These are phyloP conservation scores for Gallinago nigripennis DNA, from an alignment of 2,797 vertebrate species.

Conservation along the genomic window DNA sequence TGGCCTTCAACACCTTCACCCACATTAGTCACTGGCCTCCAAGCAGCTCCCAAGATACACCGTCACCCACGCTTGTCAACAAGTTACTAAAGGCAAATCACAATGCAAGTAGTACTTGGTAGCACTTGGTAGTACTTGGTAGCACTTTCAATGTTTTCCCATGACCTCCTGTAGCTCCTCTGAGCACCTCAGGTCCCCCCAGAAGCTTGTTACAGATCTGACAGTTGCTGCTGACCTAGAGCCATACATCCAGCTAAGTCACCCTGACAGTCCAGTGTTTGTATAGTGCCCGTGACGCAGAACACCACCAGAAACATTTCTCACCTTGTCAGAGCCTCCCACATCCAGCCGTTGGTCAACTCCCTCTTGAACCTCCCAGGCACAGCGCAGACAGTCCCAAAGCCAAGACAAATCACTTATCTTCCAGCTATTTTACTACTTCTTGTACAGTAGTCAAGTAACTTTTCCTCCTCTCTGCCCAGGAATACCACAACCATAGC, in stretches of 20 bases:
- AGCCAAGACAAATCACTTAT: not conserved
- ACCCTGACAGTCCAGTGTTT: not conserved
- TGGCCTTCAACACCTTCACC: not conserved
- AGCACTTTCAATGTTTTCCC: not conserved
- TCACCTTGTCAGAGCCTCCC: not conserved
- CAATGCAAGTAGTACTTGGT: fast-evolving
- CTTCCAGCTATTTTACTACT: not conserved
- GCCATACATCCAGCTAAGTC: not conserved
- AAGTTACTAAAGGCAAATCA: not conserved
- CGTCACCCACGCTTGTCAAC: not conserved
- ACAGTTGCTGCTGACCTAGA: not conserved
- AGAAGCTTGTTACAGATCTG: not conserved
- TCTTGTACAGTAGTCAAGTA: not conserved
- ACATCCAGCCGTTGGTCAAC: not conserved
- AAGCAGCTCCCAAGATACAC: not conserved
- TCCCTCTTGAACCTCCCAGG: not conserved
- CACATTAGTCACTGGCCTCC: not conserved
- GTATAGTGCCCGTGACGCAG: fast-evolving
- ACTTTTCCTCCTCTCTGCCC: not conserved
- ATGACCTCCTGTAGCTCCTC: not conserved
- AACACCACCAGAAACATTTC: not conserved
- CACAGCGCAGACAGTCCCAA: not conserved
- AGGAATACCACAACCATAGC: fast-evolving
- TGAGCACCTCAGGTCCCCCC: not conserved
- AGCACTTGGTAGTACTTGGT: no score